Evolutionary conservation across 2,797 vertebrate species (phyloP), one percentile per base, ranked within the genome.

Genomic region (Pangasius djambal): DNA sequence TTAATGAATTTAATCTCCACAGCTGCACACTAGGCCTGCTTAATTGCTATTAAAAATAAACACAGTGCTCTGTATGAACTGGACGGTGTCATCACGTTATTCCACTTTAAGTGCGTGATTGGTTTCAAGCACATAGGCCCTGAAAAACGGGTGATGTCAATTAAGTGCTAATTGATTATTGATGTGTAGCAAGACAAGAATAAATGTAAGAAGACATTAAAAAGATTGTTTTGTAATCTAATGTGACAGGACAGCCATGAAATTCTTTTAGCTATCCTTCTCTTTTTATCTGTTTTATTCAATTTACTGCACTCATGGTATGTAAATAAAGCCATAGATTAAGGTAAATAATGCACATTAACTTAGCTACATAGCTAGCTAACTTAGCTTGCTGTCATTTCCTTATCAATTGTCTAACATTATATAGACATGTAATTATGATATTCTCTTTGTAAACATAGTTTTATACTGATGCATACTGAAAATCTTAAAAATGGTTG

Each of bases 1-100:
- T 94, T 95, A 94, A 96, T 96, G 86, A 93, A 90, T 89, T 91
- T 93, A 93, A 96, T 95, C 92, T 94, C 91, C 91, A 91, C 91
- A 59, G 79, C 92, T 93, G 93, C 94, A 94, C 94, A 93, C 70
- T n/a, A 44, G 57, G 22, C 55, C 57, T 25, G 87, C 69, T 83
- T 93, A 94, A 92, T 93, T 94, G 92, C 91, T 88, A 89, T 88
- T 92, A 92, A 93, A 92, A 93, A 92, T 61, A 90, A 90, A 88
- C 69, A 63, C 88, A 67, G 16, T 88, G 55, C 90, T 90, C 88
- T 81, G 67, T 0, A 63, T 74, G 78, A 92, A 90, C 65, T 70
- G 91, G 89, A 91, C 88, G 44, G 86, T 89, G 89, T 89, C 89
- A 82, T 52, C 25, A 85, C 5, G 9, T 40, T 37, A 15, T 40